Conservation (phyloP, 2,888 invertebrate genomes). For the Agrochola lychnidis region DNA sequence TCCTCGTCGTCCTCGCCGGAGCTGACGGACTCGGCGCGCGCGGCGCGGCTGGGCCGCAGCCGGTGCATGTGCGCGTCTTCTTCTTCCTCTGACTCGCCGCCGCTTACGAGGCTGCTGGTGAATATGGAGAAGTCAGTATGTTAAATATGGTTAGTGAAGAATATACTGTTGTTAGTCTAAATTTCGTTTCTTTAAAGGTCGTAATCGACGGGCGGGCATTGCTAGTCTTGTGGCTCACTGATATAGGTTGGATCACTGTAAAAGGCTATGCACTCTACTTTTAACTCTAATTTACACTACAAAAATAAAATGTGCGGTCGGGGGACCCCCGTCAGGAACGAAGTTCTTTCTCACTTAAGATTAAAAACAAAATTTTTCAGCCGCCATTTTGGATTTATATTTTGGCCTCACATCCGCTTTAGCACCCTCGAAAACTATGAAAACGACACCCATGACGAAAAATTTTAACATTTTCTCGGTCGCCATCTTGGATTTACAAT, state of each 20-base stretch:
- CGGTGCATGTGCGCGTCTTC: constrained; percentile 93
- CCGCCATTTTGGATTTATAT: too few species aligned
- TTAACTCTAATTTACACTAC: too few species aligned
- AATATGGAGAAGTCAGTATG: neutral
- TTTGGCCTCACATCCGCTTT: too few species aligned
- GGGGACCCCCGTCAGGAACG: too few species aligned
- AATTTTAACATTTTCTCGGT: too few species aligned
- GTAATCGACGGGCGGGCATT: neutral
- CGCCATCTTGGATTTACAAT: too few species aligned
- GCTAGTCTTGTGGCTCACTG: neutral
- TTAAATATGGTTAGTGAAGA: neutral
- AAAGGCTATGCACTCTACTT: neutral
- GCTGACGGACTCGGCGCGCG: constrained; percentile 95
- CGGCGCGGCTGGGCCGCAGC: constrained; percentile 92
- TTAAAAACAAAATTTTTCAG: too few species aligned
- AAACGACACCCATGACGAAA: too few species aligned
- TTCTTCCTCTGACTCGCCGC: constrained; percentile 93
- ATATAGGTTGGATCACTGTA: neutral
- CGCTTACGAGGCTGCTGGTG: constrained; percentile 91
- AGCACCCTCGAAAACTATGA: too few species aligned
- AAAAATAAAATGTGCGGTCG: too few species aligned
- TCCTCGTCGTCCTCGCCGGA: constrained; percentile 97
- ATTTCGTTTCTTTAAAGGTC: neutral
- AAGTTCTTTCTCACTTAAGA: too few species aligned
- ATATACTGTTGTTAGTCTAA: neutral